Conservation (phyloP, 2,888 invertebrate genomes). For the Hirudinaria manillensis region DNA sequence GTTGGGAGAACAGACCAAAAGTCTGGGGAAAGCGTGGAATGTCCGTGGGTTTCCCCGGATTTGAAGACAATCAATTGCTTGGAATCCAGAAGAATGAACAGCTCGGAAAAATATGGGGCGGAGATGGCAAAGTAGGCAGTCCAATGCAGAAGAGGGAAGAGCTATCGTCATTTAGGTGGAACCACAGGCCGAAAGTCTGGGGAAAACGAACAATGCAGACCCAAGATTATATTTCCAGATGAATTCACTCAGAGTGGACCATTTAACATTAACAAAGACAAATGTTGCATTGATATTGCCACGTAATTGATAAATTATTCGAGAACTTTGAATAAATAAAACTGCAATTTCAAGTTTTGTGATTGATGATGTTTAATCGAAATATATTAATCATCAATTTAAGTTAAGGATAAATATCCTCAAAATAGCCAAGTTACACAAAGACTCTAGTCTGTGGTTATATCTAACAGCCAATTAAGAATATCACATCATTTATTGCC, state of each 20-base stretch:
- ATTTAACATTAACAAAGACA: too few relatives aligned
- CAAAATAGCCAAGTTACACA: too few relatives aligned
- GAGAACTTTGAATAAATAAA: too few relatives aligned
- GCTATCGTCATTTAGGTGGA: neutral
- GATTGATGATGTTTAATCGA: neutral
- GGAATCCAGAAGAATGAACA: slow-evolving; percentile 1
- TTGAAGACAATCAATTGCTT: neutral
- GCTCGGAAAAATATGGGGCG: neutral
- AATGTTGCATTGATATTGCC: too few relatives aligned
- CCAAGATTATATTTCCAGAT: too few relatives aligned
- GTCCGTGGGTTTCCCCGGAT: neutral
- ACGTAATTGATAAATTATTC: too few relatives aligned
- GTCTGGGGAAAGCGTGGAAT: slow-evolving; percentile 12
- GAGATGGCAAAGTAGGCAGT: neutral
- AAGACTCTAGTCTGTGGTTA: too few relatives aligned
- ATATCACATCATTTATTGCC: too few relatives aligned
- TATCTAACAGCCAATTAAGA: too few relatives aligned
- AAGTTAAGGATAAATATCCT: too few relatives aligned
- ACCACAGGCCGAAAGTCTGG: slow-evolving; percentile 14
- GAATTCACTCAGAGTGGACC: too few relatives aligned
- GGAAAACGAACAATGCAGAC: slow-evolving; percentile 10
- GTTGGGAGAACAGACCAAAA: slow-evolving; percentile 10
- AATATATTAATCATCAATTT: neutral
- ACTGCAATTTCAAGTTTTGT: neutral
- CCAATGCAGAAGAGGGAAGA: neutral